Percentiles rank a stretch among this genome's conserved stretches.
These are phyloP conservation scores for Reticulitermes lucifugus DNA, from an alignment of 2,888 invertebrate species.

Conservation along the genomic window DNA sequence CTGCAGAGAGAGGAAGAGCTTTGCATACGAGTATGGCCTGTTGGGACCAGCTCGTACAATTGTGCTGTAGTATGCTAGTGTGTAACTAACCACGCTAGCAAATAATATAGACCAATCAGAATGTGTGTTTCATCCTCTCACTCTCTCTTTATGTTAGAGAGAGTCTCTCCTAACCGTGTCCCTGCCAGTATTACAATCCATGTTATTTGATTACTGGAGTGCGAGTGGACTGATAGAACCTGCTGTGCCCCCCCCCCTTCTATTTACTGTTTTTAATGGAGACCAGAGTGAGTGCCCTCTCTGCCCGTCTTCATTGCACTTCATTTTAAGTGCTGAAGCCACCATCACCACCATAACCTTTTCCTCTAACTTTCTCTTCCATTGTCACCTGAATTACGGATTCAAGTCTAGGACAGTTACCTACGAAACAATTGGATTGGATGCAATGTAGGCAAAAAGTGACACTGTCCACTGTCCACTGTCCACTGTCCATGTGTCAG, in stretches of 20 bases:
- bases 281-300: conserved; percentile 11
- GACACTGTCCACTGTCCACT: neutral
- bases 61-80: conserved; percentile 11
- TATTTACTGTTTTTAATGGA: conserved; percentile 43
- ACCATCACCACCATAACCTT: neutral
- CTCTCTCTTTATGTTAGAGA: conserved; percentile 19
- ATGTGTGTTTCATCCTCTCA: conserved; percentile 35
- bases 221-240: conserved; percentile 34
- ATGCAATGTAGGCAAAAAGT: too few species aligned
- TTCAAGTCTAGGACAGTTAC: conserved; percentile 22
- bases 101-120: conserved; percentile 44
- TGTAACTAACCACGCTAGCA: conserved; percentile 39
- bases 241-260: conserved; percentile 16
- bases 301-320: conserved; percentile 37
- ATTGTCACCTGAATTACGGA: conserved; percentile 33
- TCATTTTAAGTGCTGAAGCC: conserved; percentile 33
- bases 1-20: conserved; percentile 17
- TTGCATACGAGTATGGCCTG: conserved; percentile 22
- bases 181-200: conserved; percentile 32
- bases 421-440: neutral
- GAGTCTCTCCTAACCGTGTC: conserved; percentile 4
- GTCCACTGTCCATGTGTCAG: neutral
- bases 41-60: conserved; percentile 17
- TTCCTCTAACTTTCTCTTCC: conserved; percentile 31
- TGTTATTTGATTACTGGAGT: conserved; percentile 44